Percentiles rank a stretch among this genome's conserved stretches.
phyloP scores from a whole-genome alignment of 2,113 vertebrate species.

The Oncorhynchus tshawytscha region DNA sequence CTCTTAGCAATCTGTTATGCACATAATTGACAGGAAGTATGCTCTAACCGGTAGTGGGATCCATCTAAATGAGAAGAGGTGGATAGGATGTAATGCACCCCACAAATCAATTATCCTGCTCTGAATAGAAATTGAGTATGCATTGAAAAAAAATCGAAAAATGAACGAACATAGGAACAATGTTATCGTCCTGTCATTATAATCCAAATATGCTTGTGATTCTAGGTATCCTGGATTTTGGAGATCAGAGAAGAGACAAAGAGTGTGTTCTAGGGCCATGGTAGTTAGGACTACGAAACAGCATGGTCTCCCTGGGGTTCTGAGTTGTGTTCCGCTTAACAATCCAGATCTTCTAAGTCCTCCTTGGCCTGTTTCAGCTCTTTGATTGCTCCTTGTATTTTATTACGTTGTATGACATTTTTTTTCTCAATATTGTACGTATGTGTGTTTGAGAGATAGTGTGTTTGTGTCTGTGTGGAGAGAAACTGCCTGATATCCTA shows the following conservation, averaged over 20 bases:
- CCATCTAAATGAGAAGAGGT: background rate
- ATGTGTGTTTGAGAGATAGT: constrained; percentile 25
- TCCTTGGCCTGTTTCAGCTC: constrained; percentile 62
- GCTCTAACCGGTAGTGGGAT: background rate
- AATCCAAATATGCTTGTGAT: too few relatives aligned
- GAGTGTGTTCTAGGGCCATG: constrained; percentile 59
- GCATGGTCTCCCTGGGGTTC: constrained; percentile 51
- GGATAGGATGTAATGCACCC: background rate
- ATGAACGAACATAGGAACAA: background rate
- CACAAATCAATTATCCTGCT: background rate
- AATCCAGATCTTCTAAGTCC: constrained; percentile 73
- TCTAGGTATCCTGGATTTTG: background rate
- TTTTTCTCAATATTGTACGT: constrained; percentile 63
- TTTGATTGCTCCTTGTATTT: constrained; percentile 70
- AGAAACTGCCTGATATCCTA: too few relatives aligned
- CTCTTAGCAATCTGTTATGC: background rate
- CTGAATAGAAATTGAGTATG: too few relatives aligned
- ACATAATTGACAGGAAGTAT: background rate
- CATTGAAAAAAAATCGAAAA: background rate
- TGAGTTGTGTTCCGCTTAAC: constrained; percentile 72
- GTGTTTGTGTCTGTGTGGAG: constrained; percentile 6
- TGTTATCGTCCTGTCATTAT: background rate
- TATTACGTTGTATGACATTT: constrained; percentile 62
- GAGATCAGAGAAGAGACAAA: constrained; percentile 37
- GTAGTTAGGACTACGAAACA: constrained; percentile 56